Evolutionary conservation across 2,888 invertebrate species (phyloP).

Genomic region (Stenurella melanura): DNA sequence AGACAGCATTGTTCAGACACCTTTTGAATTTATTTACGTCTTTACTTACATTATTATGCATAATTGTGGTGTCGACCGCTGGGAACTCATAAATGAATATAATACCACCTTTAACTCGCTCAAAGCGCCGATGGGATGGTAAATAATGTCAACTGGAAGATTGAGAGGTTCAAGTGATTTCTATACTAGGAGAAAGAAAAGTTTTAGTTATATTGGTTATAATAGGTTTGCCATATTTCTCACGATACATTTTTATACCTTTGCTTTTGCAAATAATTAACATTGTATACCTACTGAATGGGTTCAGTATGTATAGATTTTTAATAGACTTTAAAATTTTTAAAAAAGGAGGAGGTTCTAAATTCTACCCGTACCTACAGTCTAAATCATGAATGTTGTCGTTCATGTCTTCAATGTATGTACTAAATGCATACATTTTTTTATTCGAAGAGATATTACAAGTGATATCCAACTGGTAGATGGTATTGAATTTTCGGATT

Average conservation of each 20-base stretch:
- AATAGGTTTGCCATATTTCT: neutral
- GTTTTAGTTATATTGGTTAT: neutral
- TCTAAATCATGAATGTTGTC: too few relatives aligned
- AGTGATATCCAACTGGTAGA: too few relatives aligned
- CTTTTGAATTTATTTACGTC: constrained; percentile 36
- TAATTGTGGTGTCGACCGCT: constrained; percentile 41
- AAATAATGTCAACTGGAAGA: constrained; percentile 47
- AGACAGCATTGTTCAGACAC: constrained; percentile 33
- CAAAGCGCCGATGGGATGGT: constrained; percentile 40
- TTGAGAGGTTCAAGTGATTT: constrained; percentile 46
- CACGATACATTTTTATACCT: constrained; percentile 1
- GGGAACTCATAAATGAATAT: constrained; percentile 32
- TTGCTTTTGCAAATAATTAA: neutral
- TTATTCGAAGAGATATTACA: too few relatives aligned
- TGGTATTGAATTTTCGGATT: too few relatives aligned
- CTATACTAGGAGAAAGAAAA: neutral
- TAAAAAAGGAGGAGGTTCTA: too few relatives aligned
- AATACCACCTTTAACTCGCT: constrained; percentile 41
- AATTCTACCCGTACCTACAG: too few relatives aligned
- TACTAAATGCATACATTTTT: too few relatives aligned
- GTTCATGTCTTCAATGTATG: too few relatives aligned
- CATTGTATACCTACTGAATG: too few relatives aligned
- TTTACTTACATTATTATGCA: constrained; percentile 44
- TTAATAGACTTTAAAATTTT: too few relatives aligned
- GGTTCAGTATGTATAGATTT: too few relatives aligned